Evolutionary conservation across 1,140 invertebrate genomes (phyloP), one percentile per base, ranked within the genome.

Genomic region (Delia radicum): DNA sequence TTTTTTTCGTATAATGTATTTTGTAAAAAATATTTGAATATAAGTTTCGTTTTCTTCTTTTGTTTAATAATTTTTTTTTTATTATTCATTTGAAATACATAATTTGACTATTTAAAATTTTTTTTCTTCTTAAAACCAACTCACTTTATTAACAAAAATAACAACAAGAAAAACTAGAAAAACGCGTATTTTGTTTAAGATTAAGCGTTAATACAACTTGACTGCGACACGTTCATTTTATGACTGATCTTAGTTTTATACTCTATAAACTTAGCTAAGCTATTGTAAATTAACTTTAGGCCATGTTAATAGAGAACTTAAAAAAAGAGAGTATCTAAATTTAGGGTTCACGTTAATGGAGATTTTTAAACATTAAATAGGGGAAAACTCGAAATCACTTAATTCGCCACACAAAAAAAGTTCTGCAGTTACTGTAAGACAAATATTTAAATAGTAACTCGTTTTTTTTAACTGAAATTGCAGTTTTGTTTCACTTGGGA

Each of bases 81-180:
- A 33, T 69, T 33, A n/a, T n/a, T 33, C 26, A 1, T 21, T 67
- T 13, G 15, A 28, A 67, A 67, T 29, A 29, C 3, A 24, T 21
- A 37, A 24, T 63, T 63, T 29, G 26, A 28, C 28, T 63, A 21
- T 69, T 33, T 69, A 5, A 28, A 27, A 63, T 69, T 69, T 33
- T 67, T 21, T 33, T 69, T 69, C 65, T 33, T 31, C 29, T 18
- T 33, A 31, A 69, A 10, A 69, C 29, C 13, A 10, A 29, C 62
- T 28, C 62, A 63, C 62, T 28, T 29, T 63, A 13, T 69, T 69
- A n/a, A 6, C 0, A 69, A 69, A 69, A 69, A 69, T 21, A 65
- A 69, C 29, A 69, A 69, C 65, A 69, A 15, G n/a, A n/a, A 69
- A 69, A 69, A 69, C 65, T 69, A 8, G 65, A 33, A 31, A 69